These are phyloP conservation scores for Synanthedon formicaeformis DNA, from an alignment of 2,888 invertebrate species.

Conservation along the genomic window DNA sequence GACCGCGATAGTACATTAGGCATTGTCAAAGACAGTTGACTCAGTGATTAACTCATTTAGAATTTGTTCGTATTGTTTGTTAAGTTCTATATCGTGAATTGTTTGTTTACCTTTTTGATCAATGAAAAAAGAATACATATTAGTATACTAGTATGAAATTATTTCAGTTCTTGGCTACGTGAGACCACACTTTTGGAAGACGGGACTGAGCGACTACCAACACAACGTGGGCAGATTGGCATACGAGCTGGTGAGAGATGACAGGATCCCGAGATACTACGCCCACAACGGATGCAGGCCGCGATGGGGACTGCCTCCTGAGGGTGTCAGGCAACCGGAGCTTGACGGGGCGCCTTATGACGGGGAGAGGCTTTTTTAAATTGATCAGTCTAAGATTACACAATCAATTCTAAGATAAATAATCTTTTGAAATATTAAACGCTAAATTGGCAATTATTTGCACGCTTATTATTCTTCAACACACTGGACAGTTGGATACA, in stretches of 20 bases:
- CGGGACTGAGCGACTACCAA: slow-evolving; percentile 51
- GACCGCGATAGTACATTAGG: too few species aligned
- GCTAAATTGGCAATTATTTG: not conserved
- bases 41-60: too few species aligned
- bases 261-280: slow-evolving; percentile 40
- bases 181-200: slow-evolving; percentile 40
- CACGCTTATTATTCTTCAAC: too few species aligned
- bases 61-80: too few species aligned
- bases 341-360: slow-evolving; percentile 46
- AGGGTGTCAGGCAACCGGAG: slow-evolving; percentile 44
- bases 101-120: too few species aligned
- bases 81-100: too few species aligned
- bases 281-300: slow-evolving; percentile 48
- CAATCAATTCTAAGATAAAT: slow-evolving; percentile 2
- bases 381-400: not conserved
- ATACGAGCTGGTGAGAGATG: slow-evolving; percentile 50
- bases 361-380: slow-evolving; percentile 44
- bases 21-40: too few species aligned
- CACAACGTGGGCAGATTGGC: slow-evolving; percentile 45
- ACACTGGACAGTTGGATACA: too few species aligned
- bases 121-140: too few species aligned
- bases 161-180: slow-evolving; percentile 44
- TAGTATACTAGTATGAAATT: not conserved
- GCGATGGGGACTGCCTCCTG: slow-evolving; percentile 49
- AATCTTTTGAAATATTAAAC: slow-evolving; percentile 2